Conservation (phyloP, 2,888 invertebrate genomes). For the Drosophila engyochracea region DNA sequence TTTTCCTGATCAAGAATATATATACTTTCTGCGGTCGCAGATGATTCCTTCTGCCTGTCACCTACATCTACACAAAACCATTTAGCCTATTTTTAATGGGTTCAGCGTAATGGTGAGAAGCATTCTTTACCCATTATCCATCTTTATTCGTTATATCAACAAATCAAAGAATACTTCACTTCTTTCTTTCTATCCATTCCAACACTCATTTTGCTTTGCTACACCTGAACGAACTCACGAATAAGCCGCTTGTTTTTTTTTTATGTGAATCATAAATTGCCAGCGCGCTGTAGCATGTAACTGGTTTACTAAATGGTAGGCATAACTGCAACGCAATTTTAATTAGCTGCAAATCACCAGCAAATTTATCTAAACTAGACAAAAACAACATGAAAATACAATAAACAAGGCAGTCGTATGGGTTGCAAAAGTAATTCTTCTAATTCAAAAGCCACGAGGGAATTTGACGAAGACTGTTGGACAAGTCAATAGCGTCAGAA, state of each 20-base stretch:
- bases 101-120: background rate
- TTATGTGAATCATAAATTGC: slow-evolving; percentile 51
- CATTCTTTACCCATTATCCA: background rate
- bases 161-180: background rate
- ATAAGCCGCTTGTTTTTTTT: background rate
- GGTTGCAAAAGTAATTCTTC: background rate
- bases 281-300: slow-evolving; percentile 68
- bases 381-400: background rate
- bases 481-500: slow-evolving; percentile 42
- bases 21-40: background rate
- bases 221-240: slow-evolving; percentile 11
- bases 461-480: slow-evolving; percentile 9
- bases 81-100: background rate
- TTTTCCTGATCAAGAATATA: background rate
- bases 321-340: slow-evolving; percentile 36
- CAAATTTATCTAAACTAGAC: slow-evolving; percentile 28
- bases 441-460: background rate
- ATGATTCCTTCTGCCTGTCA: background rate
- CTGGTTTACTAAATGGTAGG: slow-evolving; percentile 58
- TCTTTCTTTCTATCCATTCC: background rate
- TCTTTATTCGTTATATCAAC: background rate
- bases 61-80: background rate
- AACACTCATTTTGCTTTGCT: background rate
- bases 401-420: background rate
- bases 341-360: slow-evolving; percentile 48